Evolutionary conservation across 2,113 vertebrate species (phyloP), one percentile per base, ranked within the genome.

Genomic region (Hemicordylus capensis): DNA sequence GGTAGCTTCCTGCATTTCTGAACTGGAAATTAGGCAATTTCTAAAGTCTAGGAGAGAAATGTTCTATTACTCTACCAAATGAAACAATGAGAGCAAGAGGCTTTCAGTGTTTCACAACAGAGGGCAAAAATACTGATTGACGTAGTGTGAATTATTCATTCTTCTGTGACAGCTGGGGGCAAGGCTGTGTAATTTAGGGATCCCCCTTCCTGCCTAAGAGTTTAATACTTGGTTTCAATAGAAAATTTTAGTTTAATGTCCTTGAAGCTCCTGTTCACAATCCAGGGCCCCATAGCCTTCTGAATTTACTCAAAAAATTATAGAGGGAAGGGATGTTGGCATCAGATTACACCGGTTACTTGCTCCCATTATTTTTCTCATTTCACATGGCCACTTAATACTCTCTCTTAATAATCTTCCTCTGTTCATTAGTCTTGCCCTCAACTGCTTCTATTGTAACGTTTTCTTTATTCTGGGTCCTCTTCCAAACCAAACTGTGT

Each of bases 371-470:
- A 94, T 93, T 90, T 94, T 95, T 89, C 86, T 74, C 87, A 89
- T 66, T 87, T 83, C 80, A 81, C 87, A 94, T 96, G 94, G 89
- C 91, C 91, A 75, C 86, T 94, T 93, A 93, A 85, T 90, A 90
- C 93, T 90, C 85, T 94, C 75, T 85, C 89, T 88, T 87, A 74
- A 96, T 94, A 93, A 87, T 54, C 94, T 94, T 92, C 95, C 95
- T 93, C 95, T 95, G 93, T 69, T 94, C 74, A 77, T 58, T 90
- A 89, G 92, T 94, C 84, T 11, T 37, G 20, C n/a, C 34, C 76
- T 85, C 84, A 64, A 39, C 17, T 22, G 39, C 39, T 84, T 80
- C 92, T 85, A 94, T 94, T 94, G 93, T 96, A 93, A 90, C 94
- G 89, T 90, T 94, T 96, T 94, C 88, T 93, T 94, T 93, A 79